Base-by-base conservation (phyloP, 2,888 invertebrate species). In the Agrotis ipsilon region DNA sequence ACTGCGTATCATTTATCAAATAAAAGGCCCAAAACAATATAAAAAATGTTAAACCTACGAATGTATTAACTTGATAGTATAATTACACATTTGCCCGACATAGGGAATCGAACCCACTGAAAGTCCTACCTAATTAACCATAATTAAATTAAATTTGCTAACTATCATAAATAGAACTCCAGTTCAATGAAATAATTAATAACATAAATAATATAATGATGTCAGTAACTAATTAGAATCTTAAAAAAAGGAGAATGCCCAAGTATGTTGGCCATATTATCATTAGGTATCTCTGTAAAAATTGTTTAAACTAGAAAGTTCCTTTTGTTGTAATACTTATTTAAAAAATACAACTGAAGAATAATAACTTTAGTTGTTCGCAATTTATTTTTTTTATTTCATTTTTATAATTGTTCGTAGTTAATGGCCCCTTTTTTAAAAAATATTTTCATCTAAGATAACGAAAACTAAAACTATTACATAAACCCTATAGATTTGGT, bases 21-120 rank as follows among this genome's bases (percentile, higher is more conserved):
- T 18, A 11, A 54, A 39, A 39, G 1, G 6, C n/a, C 18, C 7
- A 27, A 14, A n/a, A n/a, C 0, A 24, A 21, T 49, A 4, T 68
- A 13, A 67, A 24, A n/a, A 72, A 49, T 55, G 51, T 3, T 21
- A 54, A 21, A 49, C 57, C 1, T 45, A 51, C 13, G 24, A 46
- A 3, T 2, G 16, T 19, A 24, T 57, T 48, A 46, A 39, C 11
- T 49, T 68, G 43, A 46, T 62, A 78, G 43, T 19, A 69, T 51
- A 65, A 79, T 82, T 82, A 79, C 79, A 79, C 79, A 81, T 81
- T 68, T 81, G 68, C 74, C 78, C 77, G 60, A 75, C 78, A 68
- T 45, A 77, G 58, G 68, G 67, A 55, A 68, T 69, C 65, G 32
- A 58, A 73, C 48, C 46, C 62, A 57, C 57, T 72, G 51, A 72